Evolutionary conservation across 2,888 invertebrate species (phyloP).

Genomic region (Polylopha cassiicola): DNA sequence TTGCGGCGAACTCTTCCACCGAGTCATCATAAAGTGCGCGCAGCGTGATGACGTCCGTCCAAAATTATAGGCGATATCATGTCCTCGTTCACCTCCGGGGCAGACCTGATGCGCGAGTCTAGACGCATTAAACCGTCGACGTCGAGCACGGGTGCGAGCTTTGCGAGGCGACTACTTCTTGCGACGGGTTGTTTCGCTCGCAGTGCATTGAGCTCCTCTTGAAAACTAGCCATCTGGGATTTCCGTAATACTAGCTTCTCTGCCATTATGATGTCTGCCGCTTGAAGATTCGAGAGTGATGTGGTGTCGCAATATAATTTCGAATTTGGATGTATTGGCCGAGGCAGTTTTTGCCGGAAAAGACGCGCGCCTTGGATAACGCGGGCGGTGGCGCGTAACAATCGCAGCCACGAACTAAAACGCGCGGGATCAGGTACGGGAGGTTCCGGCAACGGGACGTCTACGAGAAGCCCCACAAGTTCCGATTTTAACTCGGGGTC

Average conservation of each 20-base stretch:
- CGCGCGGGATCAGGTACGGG: background rate
- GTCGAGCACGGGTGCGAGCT: background rate
- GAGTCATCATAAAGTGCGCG: background rate
- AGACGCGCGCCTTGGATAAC: background rate
- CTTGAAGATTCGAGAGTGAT: background rate
- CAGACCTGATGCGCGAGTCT: background rate
- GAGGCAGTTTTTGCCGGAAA: conserved; percentile 2
- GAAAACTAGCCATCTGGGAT: background rate
- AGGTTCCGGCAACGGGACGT: background rate
- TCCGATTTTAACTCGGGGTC: background rate
- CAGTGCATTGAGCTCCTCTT: background rate
- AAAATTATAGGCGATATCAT: conserved; percentile 2
- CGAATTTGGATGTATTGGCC: conserved; percentile 1
- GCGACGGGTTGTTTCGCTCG: conserved; percentile 1
- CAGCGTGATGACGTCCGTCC: conserved; percentile 2
- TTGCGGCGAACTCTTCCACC: conserved; percentile 2
- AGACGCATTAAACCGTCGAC: background rate
- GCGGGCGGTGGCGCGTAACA: conserved; percentile 3
- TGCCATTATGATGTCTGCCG: conserved; percentile 1
- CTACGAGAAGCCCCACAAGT: background rate
- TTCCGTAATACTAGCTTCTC: conserved; percentile 3
- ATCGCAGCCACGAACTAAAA: conserved; percentile 1
- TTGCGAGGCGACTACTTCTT: background rate
- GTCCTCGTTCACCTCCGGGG: background rate
- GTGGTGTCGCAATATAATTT: background rate